phyloP scores from a whole-genome alignment of 2,797 vertebrate species.

The Holocentrus rufus region DNA sequence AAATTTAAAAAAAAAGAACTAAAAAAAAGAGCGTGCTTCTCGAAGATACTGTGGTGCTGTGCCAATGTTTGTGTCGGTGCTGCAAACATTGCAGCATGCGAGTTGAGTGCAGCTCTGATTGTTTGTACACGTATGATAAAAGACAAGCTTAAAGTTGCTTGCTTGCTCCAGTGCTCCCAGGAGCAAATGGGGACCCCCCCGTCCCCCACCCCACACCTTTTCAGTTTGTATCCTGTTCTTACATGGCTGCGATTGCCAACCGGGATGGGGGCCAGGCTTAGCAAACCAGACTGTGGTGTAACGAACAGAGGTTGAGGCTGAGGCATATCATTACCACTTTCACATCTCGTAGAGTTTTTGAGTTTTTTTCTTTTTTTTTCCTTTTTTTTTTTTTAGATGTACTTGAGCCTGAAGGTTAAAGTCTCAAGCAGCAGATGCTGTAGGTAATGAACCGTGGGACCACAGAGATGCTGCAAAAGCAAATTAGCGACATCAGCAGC shows the following conservation, averaged over 20 bases:
- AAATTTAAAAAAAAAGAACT: slow-evolving; percentile 49
- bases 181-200: slow-evolving; percentile 69
- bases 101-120: no score
- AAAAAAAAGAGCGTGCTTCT: not conserved
- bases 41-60: slow-evolving; percentile 40
- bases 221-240: slow-evolving; percentile 22
- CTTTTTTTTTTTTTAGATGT: not conserved
- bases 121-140: not conserved
- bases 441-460: slow-evolving; percentile 53
- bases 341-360: not conserved
- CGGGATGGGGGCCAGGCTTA: slow-evolving; percentile 21
- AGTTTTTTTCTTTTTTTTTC: not conserved
- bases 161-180: slow-evolving; percentile 49
- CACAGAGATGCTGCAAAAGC: slow-evolving; percentile 31
- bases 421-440: slow-evolving; percentile 41
- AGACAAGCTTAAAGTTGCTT: not conserved
- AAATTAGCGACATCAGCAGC: slow-evolving; percentile 50
- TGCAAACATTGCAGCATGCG: not conserved
- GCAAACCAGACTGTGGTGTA: slow-evolving; percentile 18
- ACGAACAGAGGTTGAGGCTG: not conserved
- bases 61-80: slow-evolving; percentile 28
- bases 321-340: not conserved
- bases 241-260: slow-evolving; percentile 33
- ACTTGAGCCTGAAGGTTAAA: slow-evolving; percentile 56
- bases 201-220: slow-evolving; percentile 22